These are phyloP conservation scores for Furcula furcula DNA, from an alignment of 2,888 invertebrate species.

Conservation along the genomic window DNA sequence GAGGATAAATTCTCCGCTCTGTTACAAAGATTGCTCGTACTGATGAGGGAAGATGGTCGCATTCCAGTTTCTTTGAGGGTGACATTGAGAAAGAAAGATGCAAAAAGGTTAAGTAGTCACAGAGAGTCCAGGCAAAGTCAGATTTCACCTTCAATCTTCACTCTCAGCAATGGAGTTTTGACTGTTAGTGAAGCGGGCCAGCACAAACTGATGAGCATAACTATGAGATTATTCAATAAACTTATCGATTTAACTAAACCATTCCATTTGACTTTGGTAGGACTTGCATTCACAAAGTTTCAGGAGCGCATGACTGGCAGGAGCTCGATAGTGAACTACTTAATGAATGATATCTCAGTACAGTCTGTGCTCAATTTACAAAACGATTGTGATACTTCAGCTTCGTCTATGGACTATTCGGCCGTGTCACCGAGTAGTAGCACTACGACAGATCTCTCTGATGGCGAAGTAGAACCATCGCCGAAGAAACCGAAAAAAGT, in stretches of 20 bases:
- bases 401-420: conserved; percentile 72
- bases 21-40: conserved; percentile 85
- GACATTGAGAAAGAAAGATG: conserved; percentile 87
- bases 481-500: conserved; percentile 86
- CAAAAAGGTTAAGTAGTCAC: conserved; percentile 84
- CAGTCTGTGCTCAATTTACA: conserved; percentile 87
- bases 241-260: conserved; percentile 87
- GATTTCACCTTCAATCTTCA: conserved; percentile 85
- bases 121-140: conserved; percentile 89
- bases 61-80: conserved; percentile 89
- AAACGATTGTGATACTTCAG: conserved; percentile 77
- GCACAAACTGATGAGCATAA: conserved; percentile 84
- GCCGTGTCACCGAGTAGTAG: conserved; percentile 74
- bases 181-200: conserved; percentile 78
- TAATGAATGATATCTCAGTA: conserved; percentile 89
- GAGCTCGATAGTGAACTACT: conserved; percentile 87
- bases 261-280: conserved; percentile 90
- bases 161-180: conserved; percentile 69
- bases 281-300: conserved; percentile 92
- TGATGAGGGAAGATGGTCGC: conserved; percentile 89
- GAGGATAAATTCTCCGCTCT: conserved; percentile 87
- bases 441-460: conserved; percentile 82
- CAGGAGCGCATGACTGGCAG: conserved; percentile 86
- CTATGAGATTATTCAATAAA: conserved; percentile 89
- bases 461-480: conserved; percentile 87